Evolutionary conservation across 2,797 vertebrate species (phyloP).

Genomic region (Schizopygopsis pylzovi): DNA sequence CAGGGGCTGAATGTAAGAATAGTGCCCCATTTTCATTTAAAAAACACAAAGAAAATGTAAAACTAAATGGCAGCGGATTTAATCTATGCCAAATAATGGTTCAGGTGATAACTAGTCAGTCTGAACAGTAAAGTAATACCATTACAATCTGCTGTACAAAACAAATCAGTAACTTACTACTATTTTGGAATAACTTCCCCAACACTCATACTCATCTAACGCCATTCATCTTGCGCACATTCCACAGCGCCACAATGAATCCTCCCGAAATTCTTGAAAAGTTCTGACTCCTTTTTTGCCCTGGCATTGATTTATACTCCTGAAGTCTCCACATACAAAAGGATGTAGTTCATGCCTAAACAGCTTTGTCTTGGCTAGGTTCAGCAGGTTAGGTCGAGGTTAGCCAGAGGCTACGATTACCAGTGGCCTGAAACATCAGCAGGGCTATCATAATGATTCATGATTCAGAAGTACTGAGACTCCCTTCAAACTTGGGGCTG

Average conservation of each 20-base stretch:
- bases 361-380: conserved; percentile 72
- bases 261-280: conserved; percentile 23
- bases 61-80: not conserved
- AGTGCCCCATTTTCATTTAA: not conserved
- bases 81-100: not conserved
- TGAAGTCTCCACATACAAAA: conserved; percentile 58
- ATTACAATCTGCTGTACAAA: not conserved
- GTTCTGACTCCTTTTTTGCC: conserved; percentile 66
- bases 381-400: conserved; percentile 67
- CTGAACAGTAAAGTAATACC: not conserved
- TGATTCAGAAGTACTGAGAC: conserved; percentile 63
- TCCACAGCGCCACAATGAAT: conserved; percentile 10
- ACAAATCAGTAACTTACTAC: not conserved
- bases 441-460: conserved; percentile 63
- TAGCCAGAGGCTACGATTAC: conserved; percentile 68
- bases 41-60: not conserved
- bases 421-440: conserved; percentile 70
- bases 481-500: conserved; percentile 49
- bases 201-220: not conserved
- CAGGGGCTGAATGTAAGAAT: not conserved
- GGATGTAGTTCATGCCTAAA: conserved; percentile 69
- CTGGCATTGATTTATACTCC: conserved; percentile 62
- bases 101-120: not conserved
- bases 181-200: not conserved
- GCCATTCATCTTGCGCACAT: conserved; percentile 22